Conservation (phyloP, 2,888 invertebrate species). For the Drosophila vallismaia region DNA sequence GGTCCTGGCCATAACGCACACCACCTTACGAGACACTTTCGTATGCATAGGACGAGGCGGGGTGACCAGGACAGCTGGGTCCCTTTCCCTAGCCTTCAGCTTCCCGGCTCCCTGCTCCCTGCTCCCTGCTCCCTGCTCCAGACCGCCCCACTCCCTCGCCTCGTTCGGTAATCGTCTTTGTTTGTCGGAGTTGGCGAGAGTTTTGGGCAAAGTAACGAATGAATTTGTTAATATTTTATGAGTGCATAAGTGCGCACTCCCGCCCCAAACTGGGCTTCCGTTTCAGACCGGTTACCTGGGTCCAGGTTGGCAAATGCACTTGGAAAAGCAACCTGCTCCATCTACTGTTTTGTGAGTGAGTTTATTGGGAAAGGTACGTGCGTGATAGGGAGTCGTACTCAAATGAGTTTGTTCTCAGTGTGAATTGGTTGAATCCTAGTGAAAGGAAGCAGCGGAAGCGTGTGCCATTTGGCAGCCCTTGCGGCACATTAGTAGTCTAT, state of each 20-base stretch:
- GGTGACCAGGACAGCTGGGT: slow-evolving; percentile 61
- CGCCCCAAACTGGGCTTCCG: slow-evolving; percentile 24
- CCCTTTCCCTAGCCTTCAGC: background rate
- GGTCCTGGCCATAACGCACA: slow-evolving; percentile 40
- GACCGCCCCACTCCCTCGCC: background rate
- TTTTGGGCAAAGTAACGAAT: slow-evolving; percentile 80
- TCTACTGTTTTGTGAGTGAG: too few relatives aligned
- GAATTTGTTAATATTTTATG: slow-evolving; percentile 83
- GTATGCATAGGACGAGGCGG: slow-evolving; percentile 58
- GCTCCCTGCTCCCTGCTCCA: background rate
- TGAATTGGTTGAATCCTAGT: slow-evolving; percentile 25
- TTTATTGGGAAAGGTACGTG: background rate
- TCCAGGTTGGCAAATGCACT: slow-evolving; percentile 30
- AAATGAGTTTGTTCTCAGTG: slow-evolving; percentile 7
- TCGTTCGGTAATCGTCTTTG: slow-evolving; percentile 73
- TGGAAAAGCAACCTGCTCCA: background rate
- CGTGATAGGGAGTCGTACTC: background rate
- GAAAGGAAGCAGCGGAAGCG: slow-evolving; percentile 58
- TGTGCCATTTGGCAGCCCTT: slow-evolving; percentile 80
- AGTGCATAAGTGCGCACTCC: slow-evolving; percentile 81
- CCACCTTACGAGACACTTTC: slow-evolving; percentile 69
- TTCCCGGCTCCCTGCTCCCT: background rate
- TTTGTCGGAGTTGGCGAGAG: slow-evolving; percentile 69
- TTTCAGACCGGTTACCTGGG: slow-evolving; percentile 28
- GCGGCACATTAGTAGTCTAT: slow-evolving; percentile 82